A percentile compares a stretch with the other conserved stretches of the same genome.
These are phyloP conservation scores for Lophius piscatorius DNA, from an alignment of 2,113 vertebrate species.

Conservation along the genomic window DNA sequence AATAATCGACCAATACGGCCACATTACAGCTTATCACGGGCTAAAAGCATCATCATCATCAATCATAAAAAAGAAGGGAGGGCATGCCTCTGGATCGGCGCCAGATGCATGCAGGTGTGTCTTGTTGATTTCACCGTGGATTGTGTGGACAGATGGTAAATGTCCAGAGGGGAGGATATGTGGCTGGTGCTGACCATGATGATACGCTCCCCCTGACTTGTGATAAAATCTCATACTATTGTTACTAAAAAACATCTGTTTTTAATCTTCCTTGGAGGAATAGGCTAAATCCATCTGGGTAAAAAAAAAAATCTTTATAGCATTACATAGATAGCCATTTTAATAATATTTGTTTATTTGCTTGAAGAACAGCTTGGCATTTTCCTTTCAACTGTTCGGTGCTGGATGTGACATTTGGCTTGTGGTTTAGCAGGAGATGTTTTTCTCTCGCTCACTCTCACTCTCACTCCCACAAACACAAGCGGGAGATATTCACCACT, in stretches of 20 bases:
- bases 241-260: neutral
- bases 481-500: conserved; percentile 22
- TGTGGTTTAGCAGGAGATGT: conserved; percentile 64
- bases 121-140: conserved; percentile 23
- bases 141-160: conserved; percentile 45
- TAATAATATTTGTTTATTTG: conserved; percentile 45
- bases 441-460: too few relatives aligned
- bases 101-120: conserved; percentile 44
- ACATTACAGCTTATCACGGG: conserved; percentile 49
- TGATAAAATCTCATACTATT: conserved; percentile 1
- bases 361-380: conserved; percentile 38
- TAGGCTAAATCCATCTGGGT: neutral
- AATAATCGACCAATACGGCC: conserved; percentile 53
- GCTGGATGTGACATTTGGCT: conserved; percentile 58
- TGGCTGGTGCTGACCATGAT: conserved; percentile 21
- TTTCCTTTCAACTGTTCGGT: conserved; percentile 44
- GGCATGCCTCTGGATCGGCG: conserved; percentile 14
- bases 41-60: conserved; percentile 47
- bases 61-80: conserved; percentile 39
- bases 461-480: neutral
- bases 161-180: conserved; percentile 24
- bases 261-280: neutral
- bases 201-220: conserved; percentile 22
- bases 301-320: too few relatives aligned
- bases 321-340: too few relatives aligned